A percentile compares a stretch with the other conserved stretches of the same genome.
These are phyloP conservation scores for Drosophila diplacantha DNA, from an alignment of 2,888 invertebrate genomes.

Conservation along the genomic window DNA sequence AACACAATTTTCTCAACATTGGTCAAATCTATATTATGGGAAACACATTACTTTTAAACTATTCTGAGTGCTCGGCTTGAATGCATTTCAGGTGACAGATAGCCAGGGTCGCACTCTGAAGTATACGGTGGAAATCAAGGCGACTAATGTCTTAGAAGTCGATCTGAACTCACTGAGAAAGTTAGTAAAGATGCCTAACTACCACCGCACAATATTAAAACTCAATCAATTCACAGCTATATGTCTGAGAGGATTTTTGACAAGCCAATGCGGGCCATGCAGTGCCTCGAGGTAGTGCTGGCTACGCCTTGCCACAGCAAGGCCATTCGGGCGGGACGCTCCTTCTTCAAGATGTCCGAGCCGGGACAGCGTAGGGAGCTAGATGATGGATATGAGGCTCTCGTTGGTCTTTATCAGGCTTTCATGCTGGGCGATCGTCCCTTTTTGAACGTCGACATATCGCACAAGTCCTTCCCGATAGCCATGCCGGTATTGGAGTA, in stretches of 20 bases:
- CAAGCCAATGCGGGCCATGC: constrained; percentile 78
- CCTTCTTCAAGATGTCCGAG: constrained; percentile 84
- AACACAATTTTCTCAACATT: too few relatives aligned
- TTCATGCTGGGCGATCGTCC: constrained; percentile 93
- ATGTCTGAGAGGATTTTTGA: constrained; percentile 70
- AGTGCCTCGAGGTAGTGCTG: constrained; percentile 84
- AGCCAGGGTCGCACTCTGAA: constrained; percentile 46
- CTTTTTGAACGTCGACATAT: constrained; percentile 93
- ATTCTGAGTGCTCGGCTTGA: not conserved
- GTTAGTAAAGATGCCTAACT: constrained; percentile 46
- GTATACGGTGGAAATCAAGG: constrained; percentile 68
- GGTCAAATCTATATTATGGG: too few relatives aligned
- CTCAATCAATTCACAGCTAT: constrained; percentile 57
- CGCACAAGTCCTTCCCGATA: constrained; percentile 88
- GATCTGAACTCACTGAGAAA: constrained; percentile 68
- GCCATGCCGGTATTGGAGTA: constrained; percentile 79
- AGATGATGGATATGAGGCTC: constrained; percentile 90
- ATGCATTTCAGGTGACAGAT: constrained; percentile 60
- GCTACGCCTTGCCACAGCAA: constrained; percentile 78
- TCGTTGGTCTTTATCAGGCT: constrained; percentile 95
- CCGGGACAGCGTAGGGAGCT: constrained; percentile 78
- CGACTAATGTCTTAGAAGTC: constrained; percentile 59
- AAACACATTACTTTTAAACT: not conserved
- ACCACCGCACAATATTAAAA: not conserved
- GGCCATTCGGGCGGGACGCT: constrained; percentile 79